Base-by-base conservation (phyloP, 2,888 invertebrate species). In the Germaria angustata region DNA sequence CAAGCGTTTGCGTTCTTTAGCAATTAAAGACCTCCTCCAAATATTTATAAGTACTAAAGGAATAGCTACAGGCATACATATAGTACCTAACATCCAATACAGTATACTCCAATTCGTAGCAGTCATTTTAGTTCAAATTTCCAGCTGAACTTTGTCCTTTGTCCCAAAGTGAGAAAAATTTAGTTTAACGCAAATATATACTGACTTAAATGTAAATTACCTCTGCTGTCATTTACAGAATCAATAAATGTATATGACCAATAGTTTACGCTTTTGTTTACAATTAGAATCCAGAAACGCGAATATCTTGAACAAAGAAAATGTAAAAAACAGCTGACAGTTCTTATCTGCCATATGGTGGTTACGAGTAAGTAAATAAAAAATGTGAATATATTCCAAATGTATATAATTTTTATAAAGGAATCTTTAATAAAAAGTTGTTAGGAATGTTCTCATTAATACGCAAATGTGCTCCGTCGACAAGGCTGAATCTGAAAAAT, bases 11-110 rank as follows among this genome's bases (percentile, higher is more conserved):
- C 89, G 89, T 68, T 87, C 87, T 63, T 88, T 89, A 61, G 86
- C 86, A 55, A 88, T 90, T 83, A 89, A 88, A 59, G 93, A 85
- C 3, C 90, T 90, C 80, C 89, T 89, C 83, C 91, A 87, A 9
- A 93, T 84, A 86, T 91, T 92, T 15, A 92, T 87, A 2, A 92
- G 75, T 1, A 92, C 89, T 85, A 92, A 88, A 4, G 93, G 93
- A n/a, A 93, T 85, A 1, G 92, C 91, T 8, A 93, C 86, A 0
- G 92, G 91, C 89, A 91, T 87, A 51, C 89, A 87, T 22, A 91
- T 85, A 5, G 88, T 88, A 2, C 90, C 90, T 34, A 91, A 76
- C 44, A 91, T 84, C 90, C 91, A 91, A 80, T 91, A 91, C 0
- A 90, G 73, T 1, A 89, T 79, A 79, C 86, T 88, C 89, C 90